Conservation (phyloP, 2,113 vertebrate genomes). For the Corythornis vintsioides region DNA sequence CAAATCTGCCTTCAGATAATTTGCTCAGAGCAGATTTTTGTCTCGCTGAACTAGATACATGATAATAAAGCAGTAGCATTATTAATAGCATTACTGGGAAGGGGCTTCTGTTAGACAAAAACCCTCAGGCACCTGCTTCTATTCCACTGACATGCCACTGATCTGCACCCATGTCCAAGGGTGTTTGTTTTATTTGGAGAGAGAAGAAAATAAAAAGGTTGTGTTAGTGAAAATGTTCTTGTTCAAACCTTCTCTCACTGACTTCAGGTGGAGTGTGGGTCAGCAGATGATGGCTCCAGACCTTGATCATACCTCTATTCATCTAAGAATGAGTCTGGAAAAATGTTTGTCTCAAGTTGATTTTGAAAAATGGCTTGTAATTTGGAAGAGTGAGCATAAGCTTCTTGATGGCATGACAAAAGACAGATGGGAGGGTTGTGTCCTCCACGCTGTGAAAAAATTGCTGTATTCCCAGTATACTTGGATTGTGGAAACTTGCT, state of each 20-base stretch:
- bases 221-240: fast-evolving
- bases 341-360: background rate
- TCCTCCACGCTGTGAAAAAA: fast-evolving
- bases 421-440: background rate
- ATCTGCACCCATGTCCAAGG: background rate
- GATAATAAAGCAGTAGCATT: background rate
- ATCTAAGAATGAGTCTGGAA: background rate
- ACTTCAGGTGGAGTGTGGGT: background rate
- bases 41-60: background rate
- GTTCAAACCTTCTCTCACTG: background rate
- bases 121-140: background rate
- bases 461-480: background rate
- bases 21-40: conserved; percentile 55
- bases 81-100: background rate
- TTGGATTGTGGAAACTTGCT: background rate
- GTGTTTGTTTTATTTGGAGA: background rate
- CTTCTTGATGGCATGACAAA: background rate
- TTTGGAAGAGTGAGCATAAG: background rate
- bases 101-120: background rate
- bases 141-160: background rate
- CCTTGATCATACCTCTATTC: fast-evolving
- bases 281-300: background rate
- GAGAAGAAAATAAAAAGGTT: background rate
- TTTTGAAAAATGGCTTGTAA: background rate
- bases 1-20: conserved; percentile 51